Evolutionary conservation across 2,797 vertebrate species (phyloP).

Genomic region (Rhabdophis nuchalis): DNA sequence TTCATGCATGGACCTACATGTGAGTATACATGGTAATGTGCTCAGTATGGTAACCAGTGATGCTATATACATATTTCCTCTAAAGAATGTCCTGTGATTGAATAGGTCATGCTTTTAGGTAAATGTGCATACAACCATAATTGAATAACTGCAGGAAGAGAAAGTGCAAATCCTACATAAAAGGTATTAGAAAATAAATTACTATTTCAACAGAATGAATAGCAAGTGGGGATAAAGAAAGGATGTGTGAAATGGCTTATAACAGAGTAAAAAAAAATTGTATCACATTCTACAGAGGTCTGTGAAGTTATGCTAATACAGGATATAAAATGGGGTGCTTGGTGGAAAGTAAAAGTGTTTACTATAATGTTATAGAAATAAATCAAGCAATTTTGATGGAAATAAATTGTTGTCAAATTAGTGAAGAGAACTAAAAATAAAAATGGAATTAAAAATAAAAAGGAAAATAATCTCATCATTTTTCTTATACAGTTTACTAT

Average conservation of each 20-base stretch:
- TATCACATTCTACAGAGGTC: neutral
- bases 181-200: neutral
- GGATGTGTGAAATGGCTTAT: neutral
- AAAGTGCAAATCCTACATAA: neutral
- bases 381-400: neutral
- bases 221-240: neutral
- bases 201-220: neutral
- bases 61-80: neutral
- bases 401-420: neutral
- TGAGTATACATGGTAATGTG: neutral
- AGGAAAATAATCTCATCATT: neutral
- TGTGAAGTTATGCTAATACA: neutral
- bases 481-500: neutral
- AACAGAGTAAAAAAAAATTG: neutral
- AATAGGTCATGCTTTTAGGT: neutral
- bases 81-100: neutral
- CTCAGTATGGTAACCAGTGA: neutral
- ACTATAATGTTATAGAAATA: neutral
- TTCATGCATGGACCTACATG: neutral
- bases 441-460: neutral
- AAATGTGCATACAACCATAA: neutral
- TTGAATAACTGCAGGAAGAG: neutral
- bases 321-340: neutral
- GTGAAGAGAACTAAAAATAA: neutral
- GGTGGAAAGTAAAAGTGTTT: neutral